phyloP scores from a whole-genome alignment of 2,797 vertebrate genomes.

The Leptodactylus fallax region DNA sequence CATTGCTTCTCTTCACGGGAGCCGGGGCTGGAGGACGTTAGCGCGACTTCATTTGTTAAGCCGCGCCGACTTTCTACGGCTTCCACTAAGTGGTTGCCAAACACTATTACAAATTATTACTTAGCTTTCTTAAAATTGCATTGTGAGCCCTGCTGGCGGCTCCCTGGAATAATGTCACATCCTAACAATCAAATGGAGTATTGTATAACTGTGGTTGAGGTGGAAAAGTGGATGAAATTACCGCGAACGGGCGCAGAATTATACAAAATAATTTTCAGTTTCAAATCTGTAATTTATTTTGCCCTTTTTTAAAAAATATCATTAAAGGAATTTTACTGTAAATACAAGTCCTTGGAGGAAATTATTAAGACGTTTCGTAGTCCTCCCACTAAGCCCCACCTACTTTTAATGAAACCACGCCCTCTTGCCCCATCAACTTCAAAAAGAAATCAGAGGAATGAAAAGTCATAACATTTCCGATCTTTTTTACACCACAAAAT shows the following conservation, averaged over 20 bases:
- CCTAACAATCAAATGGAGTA: neutral
- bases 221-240: neutral
- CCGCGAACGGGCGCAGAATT: neutral
- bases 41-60: neutral
- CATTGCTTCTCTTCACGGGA: neutral
- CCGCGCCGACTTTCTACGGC: neutral
- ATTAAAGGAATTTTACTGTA: no score
- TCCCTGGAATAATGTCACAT: neutral
- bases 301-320: no score
- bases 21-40: neutral
- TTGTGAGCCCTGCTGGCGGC: neutral
- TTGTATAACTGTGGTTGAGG: neutral
- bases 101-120: slow-evolving; percentile 2
- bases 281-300: no score
- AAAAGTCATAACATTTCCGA: no score
- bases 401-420: no score
- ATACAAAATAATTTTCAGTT: neutral
- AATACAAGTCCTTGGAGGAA: no score
- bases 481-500: no score
- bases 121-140: neutral
- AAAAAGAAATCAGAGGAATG: no score
- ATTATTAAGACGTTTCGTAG: no score
- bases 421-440: no score
- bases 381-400: no score
- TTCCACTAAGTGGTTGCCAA: slow-evolving; percentile 18